A percentile compares a stretch with the other conserved stretches of the same genome.
Evolutionary conservation across 2,888 invertebrate species (phyloP).

Genomic region (Dynastes grantii): DNA sequence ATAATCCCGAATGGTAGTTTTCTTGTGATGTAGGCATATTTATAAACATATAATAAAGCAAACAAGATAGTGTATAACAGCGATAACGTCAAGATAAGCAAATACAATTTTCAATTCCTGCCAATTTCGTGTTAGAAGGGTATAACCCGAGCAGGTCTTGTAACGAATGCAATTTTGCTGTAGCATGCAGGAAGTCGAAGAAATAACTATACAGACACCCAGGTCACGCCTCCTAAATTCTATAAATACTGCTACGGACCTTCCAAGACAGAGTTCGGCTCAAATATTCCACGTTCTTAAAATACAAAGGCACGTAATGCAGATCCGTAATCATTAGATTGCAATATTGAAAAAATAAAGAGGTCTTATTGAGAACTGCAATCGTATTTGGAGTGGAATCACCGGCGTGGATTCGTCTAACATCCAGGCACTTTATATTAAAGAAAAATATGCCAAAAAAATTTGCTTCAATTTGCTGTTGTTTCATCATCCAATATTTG

Average conservation of each 20-base stretch:
- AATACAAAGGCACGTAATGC: background rate
- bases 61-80: background rate
- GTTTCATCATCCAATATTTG: too few species aligned
- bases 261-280: background rate
- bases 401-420: too few species aligned
- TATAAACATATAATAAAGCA: too few species aligned
- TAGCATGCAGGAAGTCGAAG: constrained; percentile 17
- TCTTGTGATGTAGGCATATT: too few species aligned
- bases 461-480: too few species aligned
- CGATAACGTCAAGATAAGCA: background rate
- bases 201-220: constrained; percentile 8
- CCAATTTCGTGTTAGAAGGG: background rate
- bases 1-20: too few species aligned
- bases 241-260: constrained; percentile 23
- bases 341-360: background rate
- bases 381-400: too few species aligned
- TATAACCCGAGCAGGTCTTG: background rate
- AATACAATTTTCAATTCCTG: constrained; percentile 2
- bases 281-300: background rate
- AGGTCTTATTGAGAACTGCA: background rate
- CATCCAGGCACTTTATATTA: too few species aligned
- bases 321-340: background rate
- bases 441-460: too few species aligned
- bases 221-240: constrained; percentile 23
- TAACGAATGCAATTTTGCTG: constrained; percentile 9